These are phyloP conservation scores for Volucella inflata DNA, from an alignment of 2,888 invertebrate species.

Conservation along the genomic window DNA sequence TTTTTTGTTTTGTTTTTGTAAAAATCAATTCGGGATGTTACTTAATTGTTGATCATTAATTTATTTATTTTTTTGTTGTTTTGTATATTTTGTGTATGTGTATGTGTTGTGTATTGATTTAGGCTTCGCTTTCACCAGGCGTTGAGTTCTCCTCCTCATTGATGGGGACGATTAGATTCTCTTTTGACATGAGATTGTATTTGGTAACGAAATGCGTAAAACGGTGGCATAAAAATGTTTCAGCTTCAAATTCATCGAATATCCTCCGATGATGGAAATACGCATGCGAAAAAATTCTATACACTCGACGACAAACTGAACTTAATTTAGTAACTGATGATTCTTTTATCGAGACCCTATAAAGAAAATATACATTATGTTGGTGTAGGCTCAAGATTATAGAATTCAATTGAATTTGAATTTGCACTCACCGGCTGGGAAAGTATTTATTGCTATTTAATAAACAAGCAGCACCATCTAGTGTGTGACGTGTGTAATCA, in stretches of 20 bases:
- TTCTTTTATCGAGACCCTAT: conserved; percentile 98
- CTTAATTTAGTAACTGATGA: conserved; percentile 99
- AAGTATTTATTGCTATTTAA: conserved; percentile 99
- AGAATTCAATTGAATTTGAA: neutral
- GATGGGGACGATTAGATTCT: conserved; percentile 99
- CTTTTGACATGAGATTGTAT: conserved; percentile 98
- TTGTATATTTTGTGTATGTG: conserved; percentile 46
- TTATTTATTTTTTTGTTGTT: conserved; percentile 39
- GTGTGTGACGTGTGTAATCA: conserved; percentile 98
- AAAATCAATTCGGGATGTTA: conserved; percentile 54
- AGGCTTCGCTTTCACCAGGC: conserved; percentile 85
- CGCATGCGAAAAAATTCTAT: conserved; percentile 99
- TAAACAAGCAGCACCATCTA: conserved; percentile 99
- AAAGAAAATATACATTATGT: conserved; percentile 42
- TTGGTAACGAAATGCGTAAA: conserved; percentile 99
- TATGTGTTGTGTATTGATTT: conserved; percentile 76
- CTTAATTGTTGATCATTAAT: conserved; percentile 31
- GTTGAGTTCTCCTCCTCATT: conserved; percentile 89
- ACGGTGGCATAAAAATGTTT: conserved; percentile 96
- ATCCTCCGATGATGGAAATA: conserved; percentile 98
- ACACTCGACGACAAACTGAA: conserved; percentile 98
- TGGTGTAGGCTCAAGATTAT: neutral
- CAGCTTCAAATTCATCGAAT: conserved; percentile 99
- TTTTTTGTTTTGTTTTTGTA: conserved; percentile 16
- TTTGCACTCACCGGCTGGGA: conserved; percentile 93